phyloP scores from a whole-genome alignment of 2,113 vertebrate species.

The Albula goreensis region DNA sequence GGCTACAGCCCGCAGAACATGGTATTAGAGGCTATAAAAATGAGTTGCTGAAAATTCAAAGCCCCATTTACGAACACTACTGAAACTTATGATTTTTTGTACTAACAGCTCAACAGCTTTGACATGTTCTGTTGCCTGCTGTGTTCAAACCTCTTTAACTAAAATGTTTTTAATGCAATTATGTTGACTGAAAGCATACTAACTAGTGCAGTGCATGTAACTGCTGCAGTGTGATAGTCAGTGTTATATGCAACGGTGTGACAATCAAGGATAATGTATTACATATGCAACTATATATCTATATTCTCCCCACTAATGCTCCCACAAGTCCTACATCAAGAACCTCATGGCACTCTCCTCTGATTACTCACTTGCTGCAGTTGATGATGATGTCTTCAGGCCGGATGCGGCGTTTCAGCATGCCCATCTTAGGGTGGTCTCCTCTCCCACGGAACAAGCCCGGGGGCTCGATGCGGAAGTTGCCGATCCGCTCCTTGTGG shows the following conservation, averaged over 20 bases:
- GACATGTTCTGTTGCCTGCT: too few relatives aligned
- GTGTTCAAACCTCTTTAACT: too few relatives aligned
- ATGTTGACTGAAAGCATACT: too few relatives aligned
- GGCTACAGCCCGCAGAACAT: neutral
- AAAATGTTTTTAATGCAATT: too few relatives aligned
- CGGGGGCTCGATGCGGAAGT: conserved; percentile 94
- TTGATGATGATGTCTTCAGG: conserved; percentile 95
- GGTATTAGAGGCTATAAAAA: neutral
- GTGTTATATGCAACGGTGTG: too few relatives aligned
- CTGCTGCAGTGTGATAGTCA: too few relatives aligned
- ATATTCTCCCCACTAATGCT: neutral
- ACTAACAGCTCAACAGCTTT: too few relatives aligned
- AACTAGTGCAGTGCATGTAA: too few relatives aligned
- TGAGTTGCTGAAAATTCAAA: neutral
- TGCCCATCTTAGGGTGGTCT: conserved; percentile 97
- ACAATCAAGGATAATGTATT: too few relatives aligned
- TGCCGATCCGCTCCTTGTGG: conserved; percentile 93
- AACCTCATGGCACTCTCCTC: neutral
- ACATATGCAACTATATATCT: too few relatives aligned
- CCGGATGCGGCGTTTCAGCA: conserved; percentile 90
- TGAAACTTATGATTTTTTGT: neutral
- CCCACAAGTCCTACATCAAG: neutral
- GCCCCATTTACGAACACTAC: neutral
- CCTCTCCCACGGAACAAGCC: conserved; percentile 92
- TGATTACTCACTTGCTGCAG: conserved; percentile 89